Conservation (phyloP, 2,888 invertebrate species). For the Apamea monoglypha region DNA sequence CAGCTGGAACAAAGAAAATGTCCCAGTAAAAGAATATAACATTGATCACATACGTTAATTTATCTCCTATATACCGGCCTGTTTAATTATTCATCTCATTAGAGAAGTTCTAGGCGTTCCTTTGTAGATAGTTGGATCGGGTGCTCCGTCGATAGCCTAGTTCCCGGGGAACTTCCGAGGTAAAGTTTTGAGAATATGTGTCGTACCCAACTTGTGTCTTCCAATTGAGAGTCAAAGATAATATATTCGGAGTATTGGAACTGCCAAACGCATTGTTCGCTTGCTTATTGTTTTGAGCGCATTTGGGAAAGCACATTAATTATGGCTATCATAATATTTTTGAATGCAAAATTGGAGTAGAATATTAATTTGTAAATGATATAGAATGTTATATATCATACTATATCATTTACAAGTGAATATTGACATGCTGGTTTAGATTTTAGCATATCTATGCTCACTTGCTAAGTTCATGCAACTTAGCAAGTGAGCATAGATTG, state of each 20-base stretch:
- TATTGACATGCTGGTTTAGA: too few species aligned
- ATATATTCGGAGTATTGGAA: conserved; percentile 71
- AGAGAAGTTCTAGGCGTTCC: conserved; percentile 85
- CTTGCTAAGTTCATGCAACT: too few species aligned
- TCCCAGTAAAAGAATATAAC: conserved; percentile 47
- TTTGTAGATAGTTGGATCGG: conserved; percentile 80
- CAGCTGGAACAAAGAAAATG: conserved; percentile 45
- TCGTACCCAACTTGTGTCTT: conserved; percentile 76
- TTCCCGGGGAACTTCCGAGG: conserved; percentile 76
- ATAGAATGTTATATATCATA: too few species aligned
- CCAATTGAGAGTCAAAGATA: conserved; percentile 77
- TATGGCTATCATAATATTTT: neutral
- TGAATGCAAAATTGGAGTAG: neutral
- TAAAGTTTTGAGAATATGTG: conserved; percentile 82
- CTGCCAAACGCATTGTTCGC: conserved; percentile 62
- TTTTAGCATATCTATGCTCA: too few species aligned
- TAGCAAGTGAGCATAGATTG: too few species aligned
- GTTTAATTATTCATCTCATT: conserved; percentile 89
- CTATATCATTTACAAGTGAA: too few species aligned
- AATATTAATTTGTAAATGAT: conserved; percentile 11
- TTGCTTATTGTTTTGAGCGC: conserved; percentile 58
- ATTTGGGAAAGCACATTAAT: conserved; percentile 15
- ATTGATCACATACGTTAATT: conserved; percentile 64
- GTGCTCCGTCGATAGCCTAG: conserved; percentile 85
- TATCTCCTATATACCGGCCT: conserved; percentile 72